phyloP scores from a whole-genome alignment of 1,140 invertebrate genomes.

The Oreohelix idahoensis region DNA sequence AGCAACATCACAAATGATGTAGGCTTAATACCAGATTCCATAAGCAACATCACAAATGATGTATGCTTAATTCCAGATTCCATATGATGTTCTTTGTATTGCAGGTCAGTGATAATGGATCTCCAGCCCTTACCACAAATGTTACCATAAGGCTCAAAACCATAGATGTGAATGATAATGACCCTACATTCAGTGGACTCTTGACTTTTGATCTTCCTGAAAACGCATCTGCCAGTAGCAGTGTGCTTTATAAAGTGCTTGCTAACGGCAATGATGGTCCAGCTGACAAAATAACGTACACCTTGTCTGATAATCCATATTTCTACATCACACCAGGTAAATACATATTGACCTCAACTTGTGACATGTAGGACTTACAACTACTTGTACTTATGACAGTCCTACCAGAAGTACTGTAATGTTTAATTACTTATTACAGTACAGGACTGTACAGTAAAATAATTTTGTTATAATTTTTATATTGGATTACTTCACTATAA shows the following conservation, averaged over 20 bases:
- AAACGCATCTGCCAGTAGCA: constrained; percentile 30
- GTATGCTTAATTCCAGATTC: no score
- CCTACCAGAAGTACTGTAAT: no score
- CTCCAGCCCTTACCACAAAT: constrained; percentile 33
- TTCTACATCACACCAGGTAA: constrained; percentile 35
- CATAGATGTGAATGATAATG: constrained; percentile 57
- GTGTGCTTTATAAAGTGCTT: constrained; percentile 43
- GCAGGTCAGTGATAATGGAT: constrained; percentile 40
- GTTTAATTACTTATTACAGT: no score
- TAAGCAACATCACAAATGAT: no score
- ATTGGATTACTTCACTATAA: no score
- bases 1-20: no score
- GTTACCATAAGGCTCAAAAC: constrained; percentile 49
- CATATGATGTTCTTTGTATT: background rate
- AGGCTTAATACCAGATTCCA: no score
- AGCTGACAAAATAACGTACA: constrained; percentile 47
- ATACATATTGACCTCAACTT: no score
- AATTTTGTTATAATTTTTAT: no score
- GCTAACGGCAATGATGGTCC: constrained; percentile 53
- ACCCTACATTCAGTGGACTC: constrained; percentile 44
- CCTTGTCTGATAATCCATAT: constrained; percentile 46
- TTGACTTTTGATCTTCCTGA: constrained; percentile 47
- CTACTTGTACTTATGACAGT: no score
- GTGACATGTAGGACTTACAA: no score
- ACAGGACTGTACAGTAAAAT: no score